A percentile compares a stretch with the other conserved stretches of the same genome.
phyloP scores from a whole-genome alignment of 92 coral and sea anemone species.

The Palythoa grandiflora region DNA sequence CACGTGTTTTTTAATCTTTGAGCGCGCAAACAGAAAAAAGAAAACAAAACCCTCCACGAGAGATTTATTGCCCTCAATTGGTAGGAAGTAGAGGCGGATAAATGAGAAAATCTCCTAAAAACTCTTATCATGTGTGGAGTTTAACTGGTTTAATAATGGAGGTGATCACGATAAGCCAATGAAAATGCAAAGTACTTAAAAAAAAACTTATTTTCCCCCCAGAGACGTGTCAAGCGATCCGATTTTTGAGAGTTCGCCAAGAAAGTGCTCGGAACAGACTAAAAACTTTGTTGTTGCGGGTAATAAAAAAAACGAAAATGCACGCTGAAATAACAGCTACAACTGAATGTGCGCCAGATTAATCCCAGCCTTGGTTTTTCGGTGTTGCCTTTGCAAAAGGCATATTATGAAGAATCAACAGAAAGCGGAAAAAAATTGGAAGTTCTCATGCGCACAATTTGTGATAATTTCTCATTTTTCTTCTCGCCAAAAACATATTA shows the following conservation, averaged over 20 bases:
- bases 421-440: neutral
- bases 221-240: neutral
- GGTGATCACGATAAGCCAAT: neutral
- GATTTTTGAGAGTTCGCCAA: neutral
- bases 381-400: neutral
- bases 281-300: slow-evolving; percentile 30
- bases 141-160: too few relatives aligned
- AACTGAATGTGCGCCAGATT: neutral
- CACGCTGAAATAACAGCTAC: slow-evolving; percentile 3
- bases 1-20: too few relatives aligned
- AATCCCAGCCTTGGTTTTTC: neutral
- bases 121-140: too few relatives aligned
- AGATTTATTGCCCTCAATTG: too few relatives aligned
- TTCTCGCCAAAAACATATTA: slow-evolving; percentile 16
- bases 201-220: neutral
- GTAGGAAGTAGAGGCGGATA: too few relatives aligned
- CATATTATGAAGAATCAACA: neutral
- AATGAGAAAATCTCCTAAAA: neutral
- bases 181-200: neutral
- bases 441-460: slow-evolving; percentile 2
- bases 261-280: slow-evolving; percentile 36
- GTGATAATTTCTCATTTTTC: slow-evolving; percentile 5
- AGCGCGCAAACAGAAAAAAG: too few relatives aligned
- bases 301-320: slow-evolving; percentile 10
- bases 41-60: too few relatives aligned